phyloP scores from a whole-genome alignment of 2,113 vertebrate species.

The Neopipo cinnamomea region DNA sequence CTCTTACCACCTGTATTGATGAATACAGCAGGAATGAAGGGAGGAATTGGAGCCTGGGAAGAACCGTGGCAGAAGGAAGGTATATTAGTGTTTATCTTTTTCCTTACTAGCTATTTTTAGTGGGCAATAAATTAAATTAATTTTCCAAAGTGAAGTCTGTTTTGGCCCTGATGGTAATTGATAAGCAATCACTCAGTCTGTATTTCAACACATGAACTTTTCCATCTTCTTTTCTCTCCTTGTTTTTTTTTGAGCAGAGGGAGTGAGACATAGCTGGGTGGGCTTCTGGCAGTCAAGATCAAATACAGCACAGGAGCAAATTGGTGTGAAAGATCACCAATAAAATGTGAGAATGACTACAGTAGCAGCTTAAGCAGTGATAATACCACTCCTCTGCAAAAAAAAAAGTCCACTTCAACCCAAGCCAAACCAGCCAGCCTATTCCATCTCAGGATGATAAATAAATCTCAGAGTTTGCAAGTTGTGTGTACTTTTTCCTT shows the following conservation, averaged over 20 bases:
- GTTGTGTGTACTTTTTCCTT: rapidly evolving
- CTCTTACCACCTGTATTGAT: background rate
- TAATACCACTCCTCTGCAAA: background rate
- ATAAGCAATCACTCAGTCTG: background rate
- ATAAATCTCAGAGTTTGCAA: background rate
- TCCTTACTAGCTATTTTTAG: background rate
- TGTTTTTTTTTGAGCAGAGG: background rate
- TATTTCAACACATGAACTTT: background rate
- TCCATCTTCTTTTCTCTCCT: background rate
- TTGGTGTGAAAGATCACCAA: background rate
- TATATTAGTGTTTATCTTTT: background rate
- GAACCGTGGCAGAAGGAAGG: rapidly evolving
- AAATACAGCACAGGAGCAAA: background rate
- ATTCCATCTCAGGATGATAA: background rate
- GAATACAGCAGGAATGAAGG: background rate
- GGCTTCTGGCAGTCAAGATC: background rate
- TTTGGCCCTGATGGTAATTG: background rate
- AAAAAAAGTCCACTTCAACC: background rate
- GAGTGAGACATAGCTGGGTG: background rate
- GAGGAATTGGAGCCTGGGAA: background rate
- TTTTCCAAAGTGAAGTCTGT: background rate
- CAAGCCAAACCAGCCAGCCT: background rate
- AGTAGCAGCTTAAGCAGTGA: background rate
- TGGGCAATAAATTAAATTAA: background rate
- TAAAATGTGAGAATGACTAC: background rate